Evolutionary conservation across 2,113 vertebrate genomes (phyloP).

Genomic region (Equus przewalskii): DNA sequence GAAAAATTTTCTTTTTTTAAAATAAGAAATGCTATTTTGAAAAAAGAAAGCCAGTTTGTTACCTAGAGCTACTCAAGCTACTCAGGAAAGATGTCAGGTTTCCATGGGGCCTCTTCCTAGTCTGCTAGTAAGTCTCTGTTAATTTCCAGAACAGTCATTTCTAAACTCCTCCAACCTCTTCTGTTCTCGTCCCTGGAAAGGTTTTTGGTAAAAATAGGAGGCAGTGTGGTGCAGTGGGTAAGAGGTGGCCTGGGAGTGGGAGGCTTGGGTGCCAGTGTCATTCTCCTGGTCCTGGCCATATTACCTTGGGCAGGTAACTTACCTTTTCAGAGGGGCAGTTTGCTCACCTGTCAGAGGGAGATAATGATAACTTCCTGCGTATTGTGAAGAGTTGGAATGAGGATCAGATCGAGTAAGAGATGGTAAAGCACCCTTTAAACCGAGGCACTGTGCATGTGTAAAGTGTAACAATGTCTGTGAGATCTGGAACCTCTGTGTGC

Average conservation of each 20-base stretch:
- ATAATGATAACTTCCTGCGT: background rate
- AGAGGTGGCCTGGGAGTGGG: background rate
- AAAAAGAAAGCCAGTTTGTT: background rate
- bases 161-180: background rate
- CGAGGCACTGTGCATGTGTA: accelerated
- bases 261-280: accelerated
- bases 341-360: background rate
- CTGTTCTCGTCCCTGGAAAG: background rate
- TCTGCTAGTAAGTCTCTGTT: background rate
- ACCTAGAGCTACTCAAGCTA: background rate
- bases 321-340: background rate
- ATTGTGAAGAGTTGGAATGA: background rate
- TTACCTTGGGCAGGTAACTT: background rate
- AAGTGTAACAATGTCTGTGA: too few species aligned
- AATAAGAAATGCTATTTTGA: background rate
- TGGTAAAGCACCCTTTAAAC: background rate
- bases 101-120: background rate
- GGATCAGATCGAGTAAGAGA: background rate
- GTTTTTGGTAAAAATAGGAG: background rate
- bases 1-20: constrained; percentile 35
- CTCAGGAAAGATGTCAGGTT: background rate
- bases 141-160: background rate
- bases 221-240: too few species aligned
- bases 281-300: background rate
- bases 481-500: background rate